A percentile compares a stretch with the other conserved stretches of the same genome.
These are phyloP conservation scores for Belonocnema kinseyi DNA, from an alignment of 1,140 invertebrate species.

Conservation along the genomic window DNA sequence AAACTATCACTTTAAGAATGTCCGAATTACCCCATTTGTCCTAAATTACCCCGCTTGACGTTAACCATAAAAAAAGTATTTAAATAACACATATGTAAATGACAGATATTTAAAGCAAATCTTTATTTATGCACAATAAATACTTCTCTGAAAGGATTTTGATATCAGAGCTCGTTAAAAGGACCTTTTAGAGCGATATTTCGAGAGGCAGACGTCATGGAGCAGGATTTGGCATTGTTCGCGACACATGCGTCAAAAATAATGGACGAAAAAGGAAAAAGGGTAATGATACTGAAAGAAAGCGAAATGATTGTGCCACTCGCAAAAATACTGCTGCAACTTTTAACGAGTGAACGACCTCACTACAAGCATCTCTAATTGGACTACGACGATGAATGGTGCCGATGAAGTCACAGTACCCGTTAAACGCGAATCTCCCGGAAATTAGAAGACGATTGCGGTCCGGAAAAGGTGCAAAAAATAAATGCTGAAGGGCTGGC, in stretches of 20 bases:
- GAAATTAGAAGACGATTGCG: slow-evolving; percentile 5
- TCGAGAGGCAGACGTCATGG: slow-evolving; percentile 18
- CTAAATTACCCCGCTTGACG: too few species aligned
- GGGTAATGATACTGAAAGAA: slow-evolving; percentile 21
- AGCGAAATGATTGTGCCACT: slow-evolving; percentile 22
- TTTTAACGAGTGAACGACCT: slow-evolving; percentile 16
- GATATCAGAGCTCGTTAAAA: slow-evolving; percentile 12
- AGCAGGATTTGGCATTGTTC: slow-evolving; percentile 1
- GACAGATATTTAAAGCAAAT: not conserved
- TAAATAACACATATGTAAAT: too few species aligned
- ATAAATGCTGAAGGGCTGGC: too few species aligned
- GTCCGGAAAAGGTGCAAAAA: not conserved
- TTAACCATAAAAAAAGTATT: too few species aligned
- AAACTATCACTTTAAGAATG: too few species aligned
- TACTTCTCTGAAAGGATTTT: not conserved
- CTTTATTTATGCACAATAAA: slow-evolving; percentile 4
- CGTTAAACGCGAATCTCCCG: slow-evolving; percentile 25
- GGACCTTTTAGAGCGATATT: slow-evolving; percentile 26
- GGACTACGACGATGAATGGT: not conserved
- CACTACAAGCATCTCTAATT: slow-evolving; percentile 29
- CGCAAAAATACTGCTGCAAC: slow-evolving; percentile 22
- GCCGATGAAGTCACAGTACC: not conserved
- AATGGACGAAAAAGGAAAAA: not conserved
- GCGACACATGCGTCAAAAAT: slow-evolving; percentile 15
- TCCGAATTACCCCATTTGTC: too few species aligned